Evolutionary conservation across 1,140 invertebrate species (phyloP).

Genomic region (Eubasilissa regina): DNA sequence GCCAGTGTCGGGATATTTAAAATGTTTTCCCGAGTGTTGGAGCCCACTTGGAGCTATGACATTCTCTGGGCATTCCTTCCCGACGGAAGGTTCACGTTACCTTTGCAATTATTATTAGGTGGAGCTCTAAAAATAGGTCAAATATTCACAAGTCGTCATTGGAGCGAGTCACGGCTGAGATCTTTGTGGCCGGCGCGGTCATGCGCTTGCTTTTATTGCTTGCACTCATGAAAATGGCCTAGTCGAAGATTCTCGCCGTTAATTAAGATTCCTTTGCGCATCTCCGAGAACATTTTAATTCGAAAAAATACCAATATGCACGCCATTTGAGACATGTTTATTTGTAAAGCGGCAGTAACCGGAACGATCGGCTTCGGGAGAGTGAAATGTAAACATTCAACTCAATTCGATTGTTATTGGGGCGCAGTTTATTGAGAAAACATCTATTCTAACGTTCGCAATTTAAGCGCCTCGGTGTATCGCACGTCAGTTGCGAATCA

Average conservation of each 20-base stretch:
- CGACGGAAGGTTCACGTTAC: conserved; percentile 69
- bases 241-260: neutral
- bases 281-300: conserved; percentile 13
- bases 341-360: neutral
- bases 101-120: conserved; percentile 71
- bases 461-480: no score
- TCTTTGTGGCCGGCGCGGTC: conserved; percentile 23
- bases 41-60: conserved; percentile 46
- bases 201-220: conserved; percentile 23
- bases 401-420: no score
- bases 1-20: conserved; percentile 15
- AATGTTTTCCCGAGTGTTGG: conserved; percentile 23
- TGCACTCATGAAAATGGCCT: conserved; percentile 33
- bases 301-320: neutral
- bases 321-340: conserved; percentile 14
- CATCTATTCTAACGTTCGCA: no score
- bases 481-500: no score
- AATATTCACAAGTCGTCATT: conserved; percentile 63
- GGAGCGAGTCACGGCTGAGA: conserved; percentile 44
- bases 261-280: conserved; percentile 12
- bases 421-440: no score
- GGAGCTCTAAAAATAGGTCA: conserved; percentile 70
- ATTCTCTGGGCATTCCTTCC: conserved; percentile 63
- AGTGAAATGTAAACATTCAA: conserved; percentile 6
- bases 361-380: neutral